Evolutionary conservation across 2,888 invertebrate genomes (phyloP).

Genomic region (Trachelus troglodyta): DNA sequence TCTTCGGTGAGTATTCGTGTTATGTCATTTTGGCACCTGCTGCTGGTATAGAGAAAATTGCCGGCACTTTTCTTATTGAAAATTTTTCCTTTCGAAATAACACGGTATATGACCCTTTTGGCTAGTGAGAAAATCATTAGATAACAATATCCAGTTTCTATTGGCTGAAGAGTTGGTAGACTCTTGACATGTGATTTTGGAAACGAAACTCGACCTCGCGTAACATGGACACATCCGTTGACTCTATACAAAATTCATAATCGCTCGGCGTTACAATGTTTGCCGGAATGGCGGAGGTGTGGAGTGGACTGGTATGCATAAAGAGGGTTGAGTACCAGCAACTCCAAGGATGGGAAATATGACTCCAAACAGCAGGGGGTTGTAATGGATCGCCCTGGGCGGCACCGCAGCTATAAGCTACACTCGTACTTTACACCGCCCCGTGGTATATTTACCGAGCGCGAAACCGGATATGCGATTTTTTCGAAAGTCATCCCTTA

Average conservation of each 20-base stretch:
- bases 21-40: not conserved
- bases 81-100: not conserved
- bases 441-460: constrained; percentile 34
- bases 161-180: not conserved
- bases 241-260: constrained; percentile 55
- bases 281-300: constrained; percentile 38
- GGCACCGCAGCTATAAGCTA: constrained; percentile 28
- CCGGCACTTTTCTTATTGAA: not conserved
- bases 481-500: not conserved
- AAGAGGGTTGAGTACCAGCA: constrained; percentile 24
- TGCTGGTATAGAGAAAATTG: not conserved
- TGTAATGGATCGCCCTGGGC: constrained; percentile 46
- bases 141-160: not conserved
- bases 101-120: not conserved
- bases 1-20: not conserved
- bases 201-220: not conserved
- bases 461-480: constrained; percentile 37
- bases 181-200: not conserved
- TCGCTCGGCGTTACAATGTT: constrained; percentile 54
- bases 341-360: constrained; percentile 37
- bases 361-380: constrained; percentile 35
- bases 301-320: constrained; percentile 39
- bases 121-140: too few species aligned
- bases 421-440: constrained; percentile 42
- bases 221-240: not conserved